Evolutionary conservation across 2,888 invertebrate genomes (phyloP), one percentile per base, ranked within the genome.

Genomic region (Graphium colonna): DNA sequence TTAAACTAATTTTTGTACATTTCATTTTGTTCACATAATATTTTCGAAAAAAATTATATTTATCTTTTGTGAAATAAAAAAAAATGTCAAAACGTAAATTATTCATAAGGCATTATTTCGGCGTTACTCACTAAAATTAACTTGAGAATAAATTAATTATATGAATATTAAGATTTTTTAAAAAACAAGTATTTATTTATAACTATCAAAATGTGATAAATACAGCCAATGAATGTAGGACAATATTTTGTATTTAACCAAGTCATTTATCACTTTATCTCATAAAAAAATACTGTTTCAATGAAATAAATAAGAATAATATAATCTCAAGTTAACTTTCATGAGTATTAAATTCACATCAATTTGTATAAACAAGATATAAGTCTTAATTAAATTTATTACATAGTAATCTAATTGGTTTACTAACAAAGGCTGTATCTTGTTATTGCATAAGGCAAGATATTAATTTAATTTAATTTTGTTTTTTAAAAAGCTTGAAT

Each of bases 351-450:
- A 36, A 2, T 36, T 12, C 12, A 36, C 36, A 12, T 12, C 36
- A 31, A 31, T 31, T 31, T 36, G 36, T 36, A 13, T 36, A 36
- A 3, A 56, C 54, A 47, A 31, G 13, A 44, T 16, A 31, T 36
- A 9, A 36, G 4, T 16, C 31, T 44, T 31, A 31, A 15, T 31
- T 15, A 31, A 44, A 31, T 31, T 33, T n/a, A 47, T 3, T 1
- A 12, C 39, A n/a, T n/a, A 16, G 5, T 40, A 40, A 26, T n/a
- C 28, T 40, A 40, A 48, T 48, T 40, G 48, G 31, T 48, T 39
- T 48, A 40, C 16, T 40, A n/a, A 40, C 15, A 33, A 44, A 48
- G 48, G 40, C 31, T 28, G n/a, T 31, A 44, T 44, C 31, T 44
- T 44, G 7, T 8, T 41, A 12, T 12, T 36, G 36, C 36, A 31